Evolutionary conservation across 2,113 vertebrate species (phyloP).

Genomic region (Ictalurus punctatus): DNA sequence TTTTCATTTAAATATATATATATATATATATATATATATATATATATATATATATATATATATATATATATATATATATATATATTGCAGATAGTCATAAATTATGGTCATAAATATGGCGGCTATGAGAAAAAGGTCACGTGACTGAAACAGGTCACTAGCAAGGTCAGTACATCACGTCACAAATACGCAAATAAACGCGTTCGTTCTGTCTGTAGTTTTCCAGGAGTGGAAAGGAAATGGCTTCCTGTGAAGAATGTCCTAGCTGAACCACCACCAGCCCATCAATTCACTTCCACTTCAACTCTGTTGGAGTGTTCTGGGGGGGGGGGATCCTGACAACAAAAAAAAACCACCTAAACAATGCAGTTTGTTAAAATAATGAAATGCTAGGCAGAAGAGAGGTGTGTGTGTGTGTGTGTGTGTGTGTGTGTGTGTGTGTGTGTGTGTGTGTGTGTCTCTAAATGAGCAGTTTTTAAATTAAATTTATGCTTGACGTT

Average conservation of each 20-base stretch:
- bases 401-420: background rate
- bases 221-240: constrained; percentile 9
- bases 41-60: too few species aligned
- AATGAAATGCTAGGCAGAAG: constrained; percentile 5
- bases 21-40: too few species aligned
- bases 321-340: background rate
- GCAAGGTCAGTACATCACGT: background rate
- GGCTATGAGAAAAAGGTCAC: background rate
- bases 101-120: background rate
- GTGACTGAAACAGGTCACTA: background rate
- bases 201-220: background rate
- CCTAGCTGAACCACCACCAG: constrained; percentile 1
- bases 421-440: background rate
- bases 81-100: background rate
- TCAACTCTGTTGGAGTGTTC: background rate
- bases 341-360: background rate
- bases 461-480: constrained; percentile 8
- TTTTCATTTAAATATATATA: too few species aligned
- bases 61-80: too few species aligned
- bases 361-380: background rate
- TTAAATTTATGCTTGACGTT: constrained; percentile 26
- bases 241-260: background rate
- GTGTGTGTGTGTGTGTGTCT: background rate
- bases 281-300: background rate
- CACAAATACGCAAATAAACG: background rate